These are phyloP conservation scores for Heteronetta atricapilla DNA, from an alignment of 2,113 vertebrate genomes.

Conservation along the genomic window DNA sequence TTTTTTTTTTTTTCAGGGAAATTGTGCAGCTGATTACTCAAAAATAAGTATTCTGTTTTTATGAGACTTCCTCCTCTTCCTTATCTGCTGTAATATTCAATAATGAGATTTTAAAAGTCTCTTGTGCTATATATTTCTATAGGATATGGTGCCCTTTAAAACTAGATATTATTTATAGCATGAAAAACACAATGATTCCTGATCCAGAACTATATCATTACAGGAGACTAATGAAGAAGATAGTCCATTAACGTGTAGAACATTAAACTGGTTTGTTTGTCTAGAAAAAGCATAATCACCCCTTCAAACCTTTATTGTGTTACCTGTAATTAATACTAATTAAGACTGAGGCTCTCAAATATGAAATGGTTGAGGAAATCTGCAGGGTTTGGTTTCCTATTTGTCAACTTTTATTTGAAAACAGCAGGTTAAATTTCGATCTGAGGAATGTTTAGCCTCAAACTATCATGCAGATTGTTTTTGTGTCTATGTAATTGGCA, in stretches of 20 bases:
- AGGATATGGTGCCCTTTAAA: not conserved
- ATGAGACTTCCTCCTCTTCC: not conserved
- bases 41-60: not conserved
- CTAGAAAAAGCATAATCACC: slow-evolving; percentile 63
- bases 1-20: not conserved
- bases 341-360: slow-evolving; percentile 65
- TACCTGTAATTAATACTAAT: slow-evolving; percentile 81
- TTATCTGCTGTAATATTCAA: not conserved
- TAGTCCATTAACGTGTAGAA: slow-evolving; percentile 23
- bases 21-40: not conserved
- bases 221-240: not conserved
- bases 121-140: not conserved
- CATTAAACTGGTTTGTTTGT: slow-evolving; percentile 51
- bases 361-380: slow-evolving; percentile 68
- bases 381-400: slow-evolving; percentile 75
- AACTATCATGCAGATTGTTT: slow-evolving; percentile 79
- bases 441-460: slow-evolving; percentile 76
- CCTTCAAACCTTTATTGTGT: slow-evolving; percentile 48
- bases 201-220: slow-evolving; percentile 1
- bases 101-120: slow-evolving; percentile 19
- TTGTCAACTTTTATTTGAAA: slow-evolving; percentile 83
- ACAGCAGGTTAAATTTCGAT: slow-evolving; percentile 79
- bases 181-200: not conserved
- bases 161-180: slow-evolving; percentile 27
- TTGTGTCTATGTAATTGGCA: slow-evolving; percentile 76